Evolutionary conservation across 2,797 vertebrate genomes (phyloP), one percentile per base, ranked within the genome.

Genomic region (Percopsis omiscomaycus): DNA sequence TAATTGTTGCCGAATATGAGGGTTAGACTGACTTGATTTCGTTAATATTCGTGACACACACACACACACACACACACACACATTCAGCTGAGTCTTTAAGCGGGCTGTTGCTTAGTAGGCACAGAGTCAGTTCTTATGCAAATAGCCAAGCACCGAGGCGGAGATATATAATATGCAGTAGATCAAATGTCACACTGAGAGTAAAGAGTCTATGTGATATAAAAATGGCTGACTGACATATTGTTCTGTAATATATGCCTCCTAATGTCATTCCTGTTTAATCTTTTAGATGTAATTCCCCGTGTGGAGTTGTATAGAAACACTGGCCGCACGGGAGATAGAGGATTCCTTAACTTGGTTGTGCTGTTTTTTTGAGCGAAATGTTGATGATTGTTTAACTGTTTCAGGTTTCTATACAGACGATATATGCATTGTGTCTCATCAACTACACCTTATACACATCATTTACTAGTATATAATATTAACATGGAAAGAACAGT

Each of bases 1-100:
- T 94, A 93, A 94, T 92, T 92, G 90, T 92, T 91, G 88, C 85
- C 78, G 84, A 86, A 89, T 92, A 94, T 91, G 90, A 90, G 90
- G 92, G 88, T 78, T 71, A 70, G 82, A 74, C 76, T 83, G 86
- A 89, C 86, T 89, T 79, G 83, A 90, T 90, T 90, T 83, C 62
- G 80, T 89, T 91, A 87, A 71, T 81, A 90, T 92, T 89, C 87
- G 71, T 85, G 84, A 88, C 82, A 82, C 81, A 79, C 73, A 71
- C 82, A 79, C 29, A 32, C 53, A 55, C 54, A 37, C 30, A 42
- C 16, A 27, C 37, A 56, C 30, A 42, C 55, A 56, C 54, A 56
- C 54, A 22, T 37, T 16, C 55, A 44, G 89, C 86, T 80, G 71
- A 87, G 88, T 89, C 83, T 91, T 89, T 90, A 90, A 91, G 87